Conservation (phyloP, 2,888 invertebrate genomes). For the Leucophenga montana region DNA sequence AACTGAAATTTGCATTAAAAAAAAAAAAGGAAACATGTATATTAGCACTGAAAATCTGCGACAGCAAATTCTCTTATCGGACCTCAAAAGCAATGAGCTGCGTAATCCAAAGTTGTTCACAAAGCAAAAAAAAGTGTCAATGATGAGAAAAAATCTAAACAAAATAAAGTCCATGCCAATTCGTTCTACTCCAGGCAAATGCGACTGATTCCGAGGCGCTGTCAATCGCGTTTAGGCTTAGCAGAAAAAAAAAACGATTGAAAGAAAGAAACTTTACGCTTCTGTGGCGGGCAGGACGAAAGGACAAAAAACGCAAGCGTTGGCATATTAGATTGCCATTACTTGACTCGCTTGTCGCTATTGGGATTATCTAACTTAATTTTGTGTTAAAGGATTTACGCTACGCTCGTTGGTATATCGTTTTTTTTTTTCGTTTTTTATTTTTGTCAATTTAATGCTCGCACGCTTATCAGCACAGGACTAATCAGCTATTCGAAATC, state of each 20-base stretch:
- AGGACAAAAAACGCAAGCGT: conserved; percentile 59
- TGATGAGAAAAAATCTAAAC: conserved; percentile 16
- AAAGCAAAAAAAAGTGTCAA: conserved; percentile 5
- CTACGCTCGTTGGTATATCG: conserved; percentile 27
- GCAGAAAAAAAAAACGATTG: neutral
- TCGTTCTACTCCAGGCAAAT: no score
- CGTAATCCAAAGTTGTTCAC: neutral
- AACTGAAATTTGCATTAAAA: neutral
- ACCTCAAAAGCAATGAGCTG: conserved; percentile 18
- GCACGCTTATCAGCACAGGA: conserved; percentile 53
- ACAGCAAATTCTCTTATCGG: conserved; percentile 16
- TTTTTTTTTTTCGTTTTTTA: conserved; percentile 10
- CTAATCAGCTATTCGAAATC: conserved; percentile 53
- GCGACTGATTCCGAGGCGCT: conserved; percentile 30
- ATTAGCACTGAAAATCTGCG: conserved; percentile 2
- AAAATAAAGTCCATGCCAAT: conserved; percentile 11
- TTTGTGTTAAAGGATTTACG: conserved; percentile 64
- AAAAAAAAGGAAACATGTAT: neutral
- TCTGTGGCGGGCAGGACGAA: neutral
- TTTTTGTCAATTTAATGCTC: conserved; percentile 62
- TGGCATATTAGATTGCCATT: conserved; percentile 65
- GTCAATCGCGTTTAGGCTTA: conserved; percentile 5
- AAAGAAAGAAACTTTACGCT: neutral
- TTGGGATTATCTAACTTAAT: conserved; percentile 61
- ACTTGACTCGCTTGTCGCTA: conserved; percentile 55